Percentiles rank a stretch among this genome's conserved stretches.
phyloP scores from a whole-genome alignment of 2,888 invertebrate species.

The Neuroscelio doddi region DNA sequence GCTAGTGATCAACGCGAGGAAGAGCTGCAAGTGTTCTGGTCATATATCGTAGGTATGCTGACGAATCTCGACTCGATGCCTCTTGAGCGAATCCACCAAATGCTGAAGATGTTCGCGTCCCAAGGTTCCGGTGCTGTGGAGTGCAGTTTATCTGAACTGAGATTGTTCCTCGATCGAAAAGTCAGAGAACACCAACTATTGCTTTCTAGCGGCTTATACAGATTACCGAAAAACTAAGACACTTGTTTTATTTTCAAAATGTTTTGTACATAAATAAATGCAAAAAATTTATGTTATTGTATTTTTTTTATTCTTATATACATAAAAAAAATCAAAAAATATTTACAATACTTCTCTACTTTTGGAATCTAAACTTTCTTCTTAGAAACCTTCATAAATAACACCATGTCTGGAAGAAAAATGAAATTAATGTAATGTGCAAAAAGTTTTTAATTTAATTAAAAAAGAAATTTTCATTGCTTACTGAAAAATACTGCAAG shows the following conservation, averaged over 20 bases:
- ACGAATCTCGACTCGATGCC: conserved; percentile 94
- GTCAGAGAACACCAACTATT: conserved; percentile 91
- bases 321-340: background rate
- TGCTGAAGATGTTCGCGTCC: conserved; percentile 97
- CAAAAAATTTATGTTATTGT: background rate
- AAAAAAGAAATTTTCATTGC: conserved; percentile 57
- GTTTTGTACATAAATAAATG: no score
- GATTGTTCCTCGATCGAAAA: conserved; percentile 92
- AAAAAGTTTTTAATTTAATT: conserved; percentile 13
- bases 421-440: conserved; percentile 42
- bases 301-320: background rate
- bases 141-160: conserved; percentile 89
- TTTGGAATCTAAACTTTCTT: conserved; percentile 73
- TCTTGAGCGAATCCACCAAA: conserved; percentile 93
- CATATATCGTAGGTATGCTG: conserved; percentile 97
- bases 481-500: conserved; percentile 90
- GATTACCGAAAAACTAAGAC: conserved; percentile 80
- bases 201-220: conserved; percentile 89
- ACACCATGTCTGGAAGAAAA: conserved; percentile 83
- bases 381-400: conserved; percentile 93
- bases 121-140: conserved; percentile 91
- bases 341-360: background rate
- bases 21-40: conserved; percentile 96
- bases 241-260: background rate
- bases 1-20: conserved; percentile 95